Conservation (phyloP, 2,113 vertebrate genomes). For the Oncorhynchus gorbuscha region DNA sequence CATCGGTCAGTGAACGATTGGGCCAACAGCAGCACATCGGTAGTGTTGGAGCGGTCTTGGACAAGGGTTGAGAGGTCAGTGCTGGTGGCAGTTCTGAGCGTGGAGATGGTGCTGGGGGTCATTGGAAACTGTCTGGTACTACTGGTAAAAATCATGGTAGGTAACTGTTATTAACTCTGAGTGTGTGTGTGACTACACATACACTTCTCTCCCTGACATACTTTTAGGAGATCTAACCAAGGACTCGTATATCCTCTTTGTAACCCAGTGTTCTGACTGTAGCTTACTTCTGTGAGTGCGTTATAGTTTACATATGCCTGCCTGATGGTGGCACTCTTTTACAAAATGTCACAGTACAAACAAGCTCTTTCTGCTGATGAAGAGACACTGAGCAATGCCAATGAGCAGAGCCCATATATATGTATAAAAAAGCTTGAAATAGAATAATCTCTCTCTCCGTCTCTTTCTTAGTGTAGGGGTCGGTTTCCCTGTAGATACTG, state of each 20-base stretch:
- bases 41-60: constrained; percentile 38
- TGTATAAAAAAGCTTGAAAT: neutral
- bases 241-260: too few species aligned
- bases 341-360: neutral
- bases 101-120: constrained; percentile 67
- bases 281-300: too few species aligned
- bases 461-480: constrained; percentile 55
- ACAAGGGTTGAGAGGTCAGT: constrained; percentile 54
- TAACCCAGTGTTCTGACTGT: too few species aligned
- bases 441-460: neutral
- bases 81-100: constrained; percentile 57
- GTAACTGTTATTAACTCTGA: too few species aligned
- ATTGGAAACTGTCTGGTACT: constrained; percentile 67
- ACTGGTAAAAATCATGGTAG: constrained; percentile 68
- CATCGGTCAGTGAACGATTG: constrained; percentile 57
- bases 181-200: too few species aligned
- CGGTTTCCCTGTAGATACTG: constrained; percentile 64
- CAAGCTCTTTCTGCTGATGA: neutral
- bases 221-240: neutral
- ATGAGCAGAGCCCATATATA: neutral
- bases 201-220: neutral
- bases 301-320: neutral
- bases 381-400: too few species aligned
- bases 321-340: neutral
- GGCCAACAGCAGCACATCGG: constrained; percentile 40